phyloP scores from a whole-genome alignment of 2,113 vertebrate species.

The Pterocles gutturalis region DNA sequence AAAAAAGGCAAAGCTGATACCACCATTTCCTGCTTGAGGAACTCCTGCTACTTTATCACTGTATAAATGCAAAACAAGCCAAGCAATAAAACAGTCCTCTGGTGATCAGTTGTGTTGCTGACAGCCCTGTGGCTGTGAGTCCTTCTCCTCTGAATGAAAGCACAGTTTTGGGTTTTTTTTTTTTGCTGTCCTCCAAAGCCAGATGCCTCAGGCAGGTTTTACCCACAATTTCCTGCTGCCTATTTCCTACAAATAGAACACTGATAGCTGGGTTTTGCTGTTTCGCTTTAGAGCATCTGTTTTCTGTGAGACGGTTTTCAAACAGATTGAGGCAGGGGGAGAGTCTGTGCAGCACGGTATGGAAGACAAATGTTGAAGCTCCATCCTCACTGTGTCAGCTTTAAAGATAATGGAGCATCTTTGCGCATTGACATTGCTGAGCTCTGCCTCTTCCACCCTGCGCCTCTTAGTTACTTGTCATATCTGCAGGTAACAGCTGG shows the following conservation, averaged over 20 bases:
- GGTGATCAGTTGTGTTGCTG: not conserved
- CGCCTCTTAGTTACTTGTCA: not conserved
- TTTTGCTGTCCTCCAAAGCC: not conserved
- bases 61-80: not conserved
- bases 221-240: not conserved
- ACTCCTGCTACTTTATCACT: not conserved
- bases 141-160: not conserved
- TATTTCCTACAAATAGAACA: not conserved
- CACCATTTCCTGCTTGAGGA: not conserved
- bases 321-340: not conserved
- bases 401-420: not conserved
- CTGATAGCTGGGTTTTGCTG: not conserved
- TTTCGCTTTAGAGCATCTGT: not conserved
- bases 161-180: not conserved
- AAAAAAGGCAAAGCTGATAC: not conserved
- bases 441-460: not conserved
- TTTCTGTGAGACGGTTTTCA: not conserved
- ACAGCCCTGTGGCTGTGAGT: not conserved
- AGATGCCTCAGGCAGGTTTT: not conserved
- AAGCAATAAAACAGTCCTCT: not conserved
- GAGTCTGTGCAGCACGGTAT: not conserved
- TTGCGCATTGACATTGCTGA: not conserved
- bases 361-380: not conserved
- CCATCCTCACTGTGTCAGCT: not conserved
- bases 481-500: constrained; percentile 24